Evolutionary conservation across 2,113 vertebrate species (phyloP).

Genomic region (Trematocara macrostoma): DNA sequence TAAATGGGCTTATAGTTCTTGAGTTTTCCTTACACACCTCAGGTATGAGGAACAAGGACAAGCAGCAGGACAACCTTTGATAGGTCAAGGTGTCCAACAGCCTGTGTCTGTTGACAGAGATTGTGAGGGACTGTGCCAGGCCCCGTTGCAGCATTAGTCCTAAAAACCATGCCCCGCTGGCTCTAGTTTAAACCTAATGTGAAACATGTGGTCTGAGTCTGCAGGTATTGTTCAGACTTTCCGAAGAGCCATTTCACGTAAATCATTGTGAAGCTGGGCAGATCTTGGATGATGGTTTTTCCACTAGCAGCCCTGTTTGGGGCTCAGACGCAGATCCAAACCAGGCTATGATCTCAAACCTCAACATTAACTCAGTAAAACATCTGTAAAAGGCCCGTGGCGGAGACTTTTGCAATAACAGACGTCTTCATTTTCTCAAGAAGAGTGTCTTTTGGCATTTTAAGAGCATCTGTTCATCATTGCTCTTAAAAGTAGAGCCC

Average conservation of each 20-base stretch:
- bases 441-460: neutral
- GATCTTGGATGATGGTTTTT: conserved; percentile 1
- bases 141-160: neutral
- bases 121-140: neutral
- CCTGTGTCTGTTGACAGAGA: neutral
- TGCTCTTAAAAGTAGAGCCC: neutral
- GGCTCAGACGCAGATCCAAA: neutral
- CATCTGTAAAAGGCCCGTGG: neutral
- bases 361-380: neutral
- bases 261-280: neutral
- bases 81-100: neutral
- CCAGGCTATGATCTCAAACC: neutral
- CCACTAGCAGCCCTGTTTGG: conserved; percentile 3
- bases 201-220: neutral
- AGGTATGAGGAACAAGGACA: neutral
- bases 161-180: neutral
- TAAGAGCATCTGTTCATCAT: conserved; percentile 4
- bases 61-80: neutral
- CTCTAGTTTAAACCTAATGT: neutral
- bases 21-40: neutral
- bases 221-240: conserved; percentile 15
- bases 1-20: neutral
- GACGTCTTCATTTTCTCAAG: conserved; percentile 20
- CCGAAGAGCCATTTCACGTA: neutral
- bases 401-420: neutral